phyloP scores from a whole-genome alignment of 2,888 invertebrate species.

The Epirrhoe alternata region DNA sequence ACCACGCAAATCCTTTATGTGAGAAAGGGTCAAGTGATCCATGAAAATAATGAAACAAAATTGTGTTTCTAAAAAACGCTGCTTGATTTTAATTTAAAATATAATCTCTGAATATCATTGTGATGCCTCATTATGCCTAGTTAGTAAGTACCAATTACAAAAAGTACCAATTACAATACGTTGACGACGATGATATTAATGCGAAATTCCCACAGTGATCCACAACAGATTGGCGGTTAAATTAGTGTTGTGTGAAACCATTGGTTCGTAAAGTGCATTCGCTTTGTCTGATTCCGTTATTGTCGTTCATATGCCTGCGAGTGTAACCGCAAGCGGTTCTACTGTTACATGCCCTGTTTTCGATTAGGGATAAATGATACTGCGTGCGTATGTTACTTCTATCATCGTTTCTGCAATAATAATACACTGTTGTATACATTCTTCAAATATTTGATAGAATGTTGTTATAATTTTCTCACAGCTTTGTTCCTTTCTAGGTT shows the following conservation, averaged over 20 bases:
- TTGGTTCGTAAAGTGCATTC: slow-evolving; percentile 61
- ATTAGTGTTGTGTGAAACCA: slow-evolving; percentile 55
- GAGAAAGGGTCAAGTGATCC: neutral
- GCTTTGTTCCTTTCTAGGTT: neutral
- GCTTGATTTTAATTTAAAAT: neutral
- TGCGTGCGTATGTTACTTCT: neutral
- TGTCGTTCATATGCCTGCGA: slow-evolving; percentile 20
- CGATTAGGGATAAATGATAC: slow-evolving; percentile 1
- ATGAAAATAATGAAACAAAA: neutral
- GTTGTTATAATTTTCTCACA: neutral
- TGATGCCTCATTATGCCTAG: slow-evolving; percentile 7
- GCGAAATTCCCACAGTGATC: slow-evolving; percentile 28
- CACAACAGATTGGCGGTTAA: slow-evolving; percentile 41
- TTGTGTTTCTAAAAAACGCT: neutral
- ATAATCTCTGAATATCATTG: neutral
- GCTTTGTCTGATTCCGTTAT: slow-evolving; percentile 52
- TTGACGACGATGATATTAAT: slow-evolving; percentile 16
- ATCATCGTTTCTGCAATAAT: neutral
- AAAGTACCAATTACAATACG: slow-evolving; percentile 16
- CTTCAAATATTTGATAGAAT: neutral
- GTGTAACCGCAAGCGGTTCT: slow-evolving; percentile 13
- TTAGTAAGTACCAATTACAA: slow-evolving; percentile 8
- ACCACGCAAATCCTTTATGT: neutral
- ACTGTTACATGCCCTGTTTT: slow-evolving; percentile 18
- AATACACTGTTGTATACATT: neutral